These are phyloP conservation scores for Choloepus didactylus DNA, from an alignment of 2,797 vertebrate genomes.

Conservation along the genomic window DNA sequence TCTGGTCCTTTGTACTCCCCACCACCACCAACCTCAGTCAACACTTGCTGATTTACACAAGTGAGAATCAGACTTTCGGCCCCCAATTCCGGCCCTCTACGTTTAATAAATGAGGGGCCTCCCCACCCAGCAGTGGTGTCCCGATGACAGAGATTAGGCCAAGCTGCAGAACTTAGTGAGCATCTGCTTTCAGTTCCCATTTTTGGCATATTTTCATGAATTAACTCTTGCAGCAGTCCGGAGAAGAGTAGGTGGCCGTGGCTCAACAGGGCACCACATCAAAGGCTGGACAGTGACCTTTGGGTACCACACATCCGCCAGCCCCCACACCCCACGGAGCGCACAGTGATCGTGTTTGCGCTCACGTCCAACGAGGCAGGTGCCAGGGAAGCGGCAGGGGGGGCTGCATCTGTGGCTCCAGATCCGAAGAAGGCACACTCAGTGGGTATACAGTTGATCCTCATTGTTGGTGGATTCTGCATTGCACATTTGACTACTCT, in stretches of 20 bases:
- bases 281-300: not conserved
- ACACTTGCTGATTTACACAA: constrained; percentile 74
- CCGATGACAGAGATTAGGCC: constrained; percentile 67
- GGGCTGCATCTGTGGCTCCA: not conserved
- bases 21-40: constrained; percentile 4
- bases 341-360: fast-evolving
- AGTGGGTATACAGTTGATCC: too few species aligned
- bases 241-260: not conserved
- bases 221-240: constrained; percentile 80
- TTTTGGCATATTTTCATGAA: constrained; percentile 81
- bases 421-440: not conserved
- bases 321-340: not conserved
- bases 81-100: not conserved
- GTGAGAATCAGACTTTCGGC: constrained; percentile 8
- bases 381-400: not conserved
- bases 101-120: constrained; percentile 47
- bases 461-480: too few species aligned
- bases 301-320: not conserved
- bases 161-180: constrained; percentile 75
- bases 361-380: fast-evolving
- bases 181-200: constrained; percentile 85
- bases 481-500: too few species aligned
- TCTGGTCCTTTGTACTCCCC: not conserved
- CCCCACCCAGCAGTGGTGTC: fast-evolving
- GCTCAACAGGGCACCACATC: not conserved